A percentile compares a stretch with the other conserved stretches of the same genome.
phyloP scores from a whole-genome alignment of 2,888 invertebrate species.

The Hydriomena furcata region DNA sequence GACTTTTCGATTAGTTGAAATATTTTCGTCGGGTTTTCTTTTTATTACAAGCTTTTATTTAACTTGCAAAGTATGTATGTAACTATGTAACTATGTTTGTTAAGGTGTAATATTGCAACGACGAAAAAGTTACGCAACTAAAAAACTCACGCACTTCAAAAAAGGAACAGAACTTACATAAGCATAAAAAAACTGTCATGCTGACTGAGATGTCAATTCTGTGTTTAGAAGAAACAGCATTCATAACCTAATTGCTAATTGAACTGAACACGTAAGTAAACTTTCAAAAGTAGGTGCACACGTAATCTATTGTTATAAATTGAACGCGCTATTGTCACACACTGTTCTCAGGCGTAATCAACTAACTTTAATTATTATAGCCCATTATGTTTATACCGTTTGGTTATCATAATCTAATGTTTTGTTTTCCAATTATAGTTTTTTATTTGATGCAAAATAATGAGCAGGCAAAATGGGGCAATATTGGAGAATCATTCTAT shows the following conservation, averaged over 20 bases:
- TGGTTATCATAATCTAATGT: conserved; percentile 11
- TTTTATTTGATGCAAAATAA: not conserved
- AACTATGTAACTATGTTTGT: too few relatives aligned
- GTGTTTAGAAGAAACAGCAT: conserved; percentile 3
- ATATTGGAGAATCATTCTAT: not conserved
- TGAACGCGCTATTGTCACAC: conserved; percentile 28
- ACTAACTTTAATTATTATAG: conserved; percentile 19
- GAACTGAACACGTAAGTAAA: conserved; percentile 22
- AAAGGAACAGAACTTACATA: too few relatives aligned
- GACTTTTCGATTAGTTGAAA: too few relatives aligned
- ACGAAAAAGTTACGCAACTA: too few relatives aligned
- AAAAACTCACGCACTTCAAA: too few relatives aligned
- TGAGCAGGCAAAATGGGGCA: not conserved
- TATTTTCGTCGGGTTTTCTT: too few relatives aligned
- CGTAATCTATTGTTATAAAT: conserved; percentile 29
- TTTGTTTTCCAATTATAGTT: conserved; percentile 6
- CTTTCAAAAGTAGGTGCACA: conserved; percentile 25
- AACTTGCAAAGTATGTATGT: too few relatives aligned
- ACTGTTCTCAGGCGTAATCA: conserved; percentile 26
- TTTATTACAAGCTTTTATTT: too few relatives aligned
- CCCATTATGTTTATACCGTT: conserved; percentile 22
- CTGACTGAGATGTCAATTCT: not conserved
- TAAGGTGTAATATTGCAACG: too few relatives aligned
- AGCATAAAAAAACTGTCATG: too few relatives aligned
- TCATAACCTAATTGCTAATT: conserved; percentile 21